phyloP scores from a whole-genome alignment of 2,113 vertebrate species.

The Solea senegalensis region DNA sequence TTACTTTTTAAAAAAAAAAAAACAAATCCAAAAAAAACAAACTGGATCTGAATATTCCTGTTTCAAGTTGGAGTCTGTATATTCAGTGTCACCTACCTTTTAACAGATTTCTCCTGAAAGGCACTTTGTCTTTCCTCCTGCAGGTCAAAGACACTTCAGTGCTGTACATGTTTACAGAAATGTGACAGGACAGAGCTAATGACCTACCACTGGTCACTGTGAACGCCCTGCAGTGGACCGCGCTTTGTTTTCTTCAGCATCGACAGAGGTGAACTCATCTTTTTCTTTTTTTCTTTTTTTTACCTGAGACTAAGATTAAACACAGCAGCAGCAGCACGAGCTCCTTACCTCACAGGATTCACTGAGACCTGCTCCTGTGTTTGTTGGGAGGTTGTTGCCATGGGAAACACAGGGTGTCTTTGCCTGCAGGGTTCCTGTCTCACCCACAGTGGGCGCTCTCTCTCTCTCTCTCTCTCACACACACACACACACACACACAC shows the following conservation, averaged over 20 bases:
- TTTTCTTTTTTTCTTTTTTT: not conserved
- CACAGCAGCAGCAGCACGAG: not conserved
- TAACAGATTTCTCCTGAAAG: slow-evolving; percentile 50
- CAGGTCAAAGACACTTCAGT: slow-evolving; percentile 14
- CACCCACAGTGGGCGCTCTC: slow-evolving; percentile 36
- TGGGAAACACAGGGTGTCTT: slow-evolving; percentile 32
- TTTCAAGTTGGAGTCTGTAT: no score
- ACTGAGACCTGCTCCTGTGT: not conserved
- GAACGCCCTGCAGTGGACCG: slow-evolving; percentile 55
- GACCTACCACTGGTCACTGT: slow-evolving; percentile 50
- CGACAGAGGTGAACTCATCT: slow-evolving; percentile 80
- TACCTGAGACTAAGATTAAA: not conserved
- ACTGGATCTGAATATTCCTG: no score
- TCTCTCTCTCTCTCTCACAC: not conserved
- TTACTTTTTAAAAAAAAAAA: no score
- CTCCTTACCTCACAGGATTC: not conserved
- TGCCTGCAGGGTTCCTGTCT: not conserved
- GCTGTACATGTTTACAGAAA: not conserved
- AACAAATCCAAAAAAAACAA: no score
- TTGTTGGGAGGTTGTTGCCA: slow-evolving; percentile 59
- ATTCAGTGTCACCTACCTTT: slow-evolving; percentile 54
- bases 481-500: no score
- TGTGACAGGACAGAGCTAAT: not conserved
- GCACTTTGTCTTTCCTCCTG: slow-evolving; percentile 51
- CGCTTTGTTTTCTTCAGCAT: slow-evolving; percentile 76